phyloP scores from a whole-genome alignment of 2,113 vertebrate genomes.

The Phylloscopus trochiloides region DNA sequence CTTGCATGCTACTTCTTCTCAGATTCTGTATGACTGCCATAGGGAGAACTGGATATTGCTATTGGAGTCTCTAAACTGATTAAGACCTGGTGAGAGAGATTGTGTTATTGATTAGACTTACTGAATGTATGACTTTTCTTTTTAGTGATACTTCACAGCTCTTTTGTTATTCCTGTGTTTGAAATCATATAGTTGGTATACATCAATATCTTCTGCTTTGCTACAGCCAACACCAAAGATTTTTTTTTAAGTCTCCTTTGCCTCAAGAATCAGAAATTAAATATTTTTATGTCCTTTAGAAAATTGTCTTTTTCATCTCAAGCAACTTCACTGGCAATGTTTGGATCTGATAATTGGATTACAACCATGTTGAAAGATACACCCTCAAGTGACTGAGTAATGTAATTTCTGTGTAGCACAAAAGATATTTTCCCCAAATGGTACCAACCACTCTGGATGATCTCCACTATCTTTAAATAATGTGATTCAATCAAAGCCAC shows the following conservation, averaged over 20 bases:
- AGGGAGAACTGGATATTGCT: not conserved
- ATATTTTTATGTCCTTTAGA: not conserved
- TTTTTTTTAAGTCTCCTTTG: not conserved
- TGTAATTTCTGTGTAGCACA: not conserved
- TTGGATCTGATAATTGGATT: constrained; percentile 28
- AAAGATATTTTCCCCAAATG: not conserved
- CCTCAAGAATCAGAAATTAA: constrained; percentile 33
- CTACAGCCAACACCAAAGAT: not conserved
- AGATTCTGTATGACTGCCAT: not conserved
- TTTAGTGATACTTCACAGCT: constrained; percentile 16
- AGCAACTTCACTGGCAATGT: constrained; percentile 1
- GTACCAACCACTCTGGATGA: not conserved
- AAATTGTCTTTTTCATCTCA: constrained; percentile 46
- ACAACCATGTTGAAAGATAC: not conserved
- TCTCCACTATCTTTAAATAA: not conserved
- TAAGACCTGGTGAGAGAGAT: not conserved
- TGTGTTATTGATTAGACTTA: not conserved
- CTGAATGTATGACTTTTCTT: constrained; percentile 2
- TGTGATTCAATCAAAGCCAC: not conserved
- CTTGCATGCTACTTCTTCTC: not conserved
- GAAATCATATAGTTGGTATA: not conserved
- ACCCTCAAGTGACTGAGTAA: not conserved
- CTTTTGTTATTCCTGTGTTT: constrained; percentile 27
- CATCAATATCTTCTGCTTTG: constrained; percentile 4
- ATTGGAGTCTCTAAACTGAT: not conserved